These are phyloP conservation scores for Beris morrisii DNA, from an alignment of 2,888 invertebrate species.

Conservation along the genomic window DNA sequence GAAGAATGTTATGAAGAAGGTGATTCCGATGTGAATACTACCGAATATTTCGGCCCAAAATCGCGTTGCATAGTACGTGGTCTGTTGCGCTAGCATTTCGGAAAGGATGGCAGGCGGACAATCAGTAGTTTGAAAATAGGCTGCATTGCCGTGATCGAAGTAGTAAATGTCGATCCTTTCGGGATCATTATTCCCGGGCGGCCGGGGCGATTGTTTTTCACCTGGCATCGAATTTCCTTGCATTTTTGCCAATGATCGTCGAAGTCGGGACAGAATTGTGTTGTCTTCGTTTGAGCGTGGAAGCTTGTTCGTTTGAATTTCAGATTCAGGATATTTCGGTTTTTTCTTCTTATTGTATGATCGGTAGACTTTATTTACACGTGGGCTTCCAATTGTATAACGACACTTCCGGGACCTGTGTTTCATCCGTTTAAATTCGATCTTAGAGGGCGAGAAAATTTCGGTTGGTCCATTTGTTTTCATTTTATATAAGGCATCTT, in stretches of 20 bases:
- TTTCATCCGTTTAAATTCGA: constrained; percentile 21
- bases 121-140: constrained; percentile 66
- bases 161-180: constrained; percentile 64
- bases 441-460: constrained; percentile 11
- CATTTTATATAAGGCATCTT: constrained; percentile 12
- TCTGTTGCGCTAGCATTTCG: constrained; percentile 62
- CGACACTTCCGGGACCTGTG: constrained; percentile 3
- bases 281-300: neutral
- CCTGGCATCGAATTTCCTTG: neutral
- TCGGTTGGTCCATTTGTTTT: neutral
- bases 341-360: neutral
- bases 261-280: neutral
- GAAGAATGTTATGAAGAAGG: constrained; percentile 64
- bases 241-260: constrained; percentile 16
- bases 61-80: constrained; percentile 62
- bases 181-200: constrained; percentile 3
- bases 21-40: constrained; percentile 62
- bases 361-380: neutral
- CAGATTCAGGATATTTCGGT: neutral
- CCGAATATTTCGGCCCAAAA: constrained; percentile 73
- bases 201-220: neutral
- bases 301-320: neutral
- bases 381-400: neutral
- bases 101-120: constrained; percentile 62
- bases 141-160: constrained; percentile 68